Evolutionary conservation across 2,797 vertebrate genomes (phyloP).

Genomic region (Crotalus adamanteus): DNA sequence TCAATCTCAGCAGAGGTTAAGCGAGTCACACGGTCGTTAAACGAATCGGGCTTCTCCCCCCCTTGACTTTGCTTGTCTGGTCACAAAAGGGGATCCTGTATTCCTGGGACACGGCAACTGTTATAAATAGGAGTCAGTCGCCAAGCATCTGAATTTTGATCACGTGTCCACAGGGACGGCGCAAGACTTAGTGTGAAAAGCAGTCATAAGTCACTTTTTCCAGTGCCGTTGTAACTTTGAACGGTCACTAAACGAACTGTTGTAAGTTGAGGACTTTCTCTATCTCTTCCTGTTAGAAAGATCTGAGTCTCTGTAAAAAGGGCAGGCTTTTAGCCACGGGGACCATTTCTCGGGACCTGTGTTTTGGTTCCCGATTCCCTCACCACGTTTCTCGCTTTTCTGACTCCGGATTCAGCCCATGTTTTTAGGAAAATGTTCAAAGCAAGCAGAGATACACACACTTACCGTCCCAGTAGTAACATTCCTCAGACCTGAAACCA

Average conservation of each 20-base stretch:
- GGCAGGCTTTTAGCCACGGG: neutral
- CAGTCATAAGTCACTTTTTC: too few relatives aligned
- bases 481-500: slow-evolving; percentile 51
- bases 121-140: too few relatives aligned
- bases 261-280: neutral
- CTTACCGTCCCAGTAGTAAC: slow-evolving; percentile 53
- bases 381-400: neutral
- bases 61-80: too few relatives aligned
- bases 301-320: neutral
- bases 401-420: neutral
- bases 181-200: too few relatives aligned
- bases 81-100: too few relatives aligned
- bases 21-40: too few relatives aligned
- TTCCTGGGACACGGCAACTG: too few relatives aligned
- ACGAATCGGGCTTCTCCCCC: too few relatives aligned
- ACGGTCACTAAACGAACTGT: neutral
- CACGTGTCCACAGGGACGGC: too few relatives aligned
- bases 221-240: neutral
- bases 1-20: neutral
- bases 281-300: neutral
- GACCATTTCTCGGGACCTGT: neutral
- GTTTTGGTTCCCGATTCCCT: neutral
- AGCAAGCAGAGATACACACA: slow-evolving; percentile 36
- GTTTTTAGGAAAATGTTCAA: neutral
- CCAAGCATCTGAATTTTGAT: too few relatives aligned